A percentile compares a stretch with the other conserved stretches of the same genome.
Conservation (phyloP, 1,140 invertebrate species). For the Sminthurinus signatus region DNA sequence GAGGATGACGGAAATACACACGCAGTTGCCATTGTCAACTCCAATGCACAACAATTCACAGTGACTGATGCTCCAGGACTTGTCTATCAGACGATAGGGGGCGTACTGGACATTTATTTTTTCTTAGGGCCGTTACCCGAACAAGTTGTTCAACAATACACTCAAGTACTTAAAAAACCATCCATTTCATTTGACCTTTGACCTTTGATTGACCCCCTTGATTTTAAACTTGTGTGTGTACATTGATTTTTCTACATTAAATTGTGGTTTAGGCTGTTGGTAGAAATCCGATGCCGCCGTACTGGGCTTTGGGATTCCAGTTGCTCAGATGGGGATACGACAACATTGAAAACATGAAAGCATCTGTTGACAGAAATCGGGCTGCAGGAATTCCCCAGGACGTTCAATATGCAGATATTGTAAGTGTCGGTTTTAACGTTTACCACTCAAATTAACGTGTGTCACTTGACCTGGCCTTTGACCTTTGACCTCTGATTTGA, state of each 20-base stretch:
- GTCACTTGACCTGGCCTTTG: no score
- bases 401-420: constrained; percentile 49
- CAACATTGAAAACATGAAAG: constrained; percentile 45
- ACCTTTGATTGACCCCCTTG: no score
- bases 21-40: constrained; percentile 32
- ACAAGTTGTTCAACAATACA: constrained; percentile 50
- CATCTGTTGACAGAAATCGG: constrained; percentile 44
- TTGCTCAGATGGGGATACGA: constrained; percentile 48
- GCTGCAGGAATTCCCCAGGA: constrained; percentile 48
- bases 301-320: constrained; percentile 45
- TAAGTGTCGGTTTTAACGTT: no score
- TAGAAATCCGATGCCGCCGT: constrained; percentile 49
- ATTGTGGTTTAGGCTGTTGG: constrained; percentile 49
- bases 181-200: no score
- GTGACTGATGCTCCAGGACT: constrained; percentile 45
- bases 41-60: constrained; percentile 34
- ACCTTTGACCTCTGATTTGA: no score
- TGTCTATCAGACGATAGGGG: constrained; percentile 46
- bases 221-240: no score
- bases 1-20: constrained; percentile 45
- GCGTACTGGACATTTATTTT: constrained; percentile 47
- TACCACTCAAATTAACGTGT: no score
- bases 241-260: constrained; percentile 39
- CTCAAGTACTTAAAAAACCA: no score
- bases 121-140: constrained; percentile 47